A percentile compares a stretch with the other conserved stretches of the same genome.
These are phyloP conservation scores for Allophyes oxyacanthae DNA, from an alignment of 2,888 invertebrate genomes.

Conservation along the genomic window DNA sequence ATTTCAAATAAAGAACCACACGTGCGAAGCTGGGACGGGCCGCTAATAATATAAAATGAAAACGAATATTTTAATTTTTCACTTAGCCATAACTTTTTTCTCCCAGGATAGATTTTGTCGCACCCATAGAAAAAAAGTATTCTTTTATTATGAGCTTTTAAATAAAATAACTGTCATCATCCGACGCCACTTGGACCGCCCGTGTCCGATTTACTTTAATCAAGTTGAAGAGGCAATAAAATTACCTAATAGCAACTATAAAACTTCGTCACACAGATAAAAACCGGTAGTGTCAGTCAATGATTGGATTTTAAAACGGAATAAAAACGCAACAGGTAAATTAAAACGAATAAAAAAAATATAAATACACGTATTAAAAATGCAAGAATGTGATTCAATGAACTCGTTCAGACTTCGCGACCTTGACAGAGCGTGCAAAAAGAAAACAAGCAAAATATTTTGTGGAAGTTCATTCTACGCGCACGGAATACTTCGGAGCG, in stretches of 20 bases:
- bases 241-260: slow-evolving; percentile 33
- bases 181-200: too few species aligned
- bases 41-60: too few species aligned
- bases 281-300: slow-evolving; percentile 18
- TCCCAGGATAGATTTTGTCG: too few species aligned
- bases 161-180: too few species aligned
- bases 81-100: too few species aligned
- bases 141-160: too few species aligned
- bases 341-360: slow-evolving; percentile 46
- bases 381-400: slow-evolving; percentile 69
- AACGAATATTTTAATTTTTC: too few species aligned
- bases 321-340: slow-evolving; percentile 34
- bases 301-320: slow-evolving; percentile 23
- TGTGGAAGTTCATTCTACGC: slow-evolving; percentile 56
- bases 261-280: slow-evolving; percentile 28
- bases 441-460: slow-evolving; percentile 68
- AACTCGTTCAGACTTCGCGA: slow-evolving; percentile 70
- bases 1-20: too few species aligned
- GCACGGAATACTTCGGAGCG: slow-evolving; percentile 66
- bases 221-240: slow-evolving; percentile 27
- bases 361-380: slow-evolving; percentile 54
- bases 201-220: slow-evolving; percentile 12
- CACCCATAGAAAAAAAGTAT: too few species aligned
- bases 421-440: slow-evolving; percentile 73
- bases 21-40: too few species aligned